Evolutionary conservation across 2,888 invertebrate species (phyloP), one percentile per base, ranked within the genome.

Genomic region (Drosophila glabriapex): DNA sequence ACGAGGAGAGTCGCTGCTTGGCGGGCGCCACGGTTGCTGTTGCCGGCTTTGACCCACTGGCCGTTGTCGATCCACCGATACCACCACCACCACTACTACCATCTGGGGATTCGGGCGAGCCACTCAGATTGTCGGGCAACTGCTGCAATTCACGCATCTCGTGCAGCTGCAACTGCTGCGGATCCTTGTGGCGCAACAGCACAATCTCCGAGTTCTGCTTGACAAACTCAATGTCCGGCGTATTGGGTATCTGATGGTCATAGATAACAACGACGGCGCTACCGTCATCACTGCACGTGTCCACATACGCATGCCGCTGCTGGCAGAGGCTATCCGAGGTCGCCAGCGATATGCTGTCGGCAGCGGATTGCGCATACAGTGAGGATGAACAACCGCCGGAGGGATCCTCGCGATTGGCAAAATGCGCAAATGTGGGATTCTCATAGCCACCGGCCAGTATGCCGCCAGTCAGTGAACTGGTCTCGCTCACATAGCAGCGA

Each of bases 131-230:
- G 50, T 82, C 73, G 33, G 92, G 92, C 78, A 92, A 54, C 68
- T 92, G 92, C 50, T 92, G 91, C 69, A 92, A 71, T 41, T 91
- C 92, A 55, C 91, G 84, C 90, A 91, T 89, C 73, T 91, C 90
- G 43, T 92, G 91, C 67, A 86, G 64, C 65, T 86, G 88, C 68
- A 85, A 73, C 12, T 89, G 82, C 69, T 91, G 91, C 31, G 92
- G 92, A 64, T 93, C 93, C 78, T 93, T 94, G 49, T 93, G 93
- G 50, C 94, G 92, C 68, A 94, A 70, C 43, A 93, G 85, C 54
- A 94, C 93, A 67, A 94, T 93, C 78, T 94, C 93, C 0, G 93
- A 93, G 72, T 94, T 93, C 76, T 93, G 92, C 65, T 92, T 92
- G 6, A 91, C 88, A 81, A 93, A 93, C 76, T 93, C 93, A 59